Percentiles rank a stretch among this genome's conserved stretches.
Evolutionary conservation across 2,888 invertebrate species (phyloP).

Genomic region (Yponomeuta cagnagella): DNA sequence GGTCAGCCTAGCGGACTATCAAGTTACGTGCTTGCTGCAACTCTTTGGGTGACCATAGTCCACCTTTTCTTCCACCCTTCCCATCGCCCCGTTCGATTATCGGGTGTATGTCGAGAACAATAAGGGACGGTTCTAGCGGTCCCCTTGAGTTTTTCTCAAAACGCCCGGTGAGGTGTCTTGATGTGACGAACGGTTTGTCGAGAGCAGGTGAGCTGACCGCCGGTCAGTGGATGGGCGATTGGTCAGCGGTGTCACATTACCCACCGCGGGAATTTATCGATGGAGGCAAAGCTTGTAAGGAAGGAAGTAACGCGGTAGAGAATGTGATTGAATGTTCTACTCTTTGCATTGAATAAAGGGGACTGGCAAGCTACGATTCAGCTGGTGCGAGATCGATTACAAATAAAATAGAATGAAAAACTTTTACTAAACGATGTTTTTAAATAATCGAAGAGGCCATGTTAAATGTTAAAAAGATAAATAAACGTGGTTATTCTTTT

Average conservation of each 20-base stretch:
- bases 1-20: slow-evolving; percentile 66
- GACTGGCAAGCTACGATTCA: background rate
- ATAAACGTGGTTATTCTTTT: too few species aligned
- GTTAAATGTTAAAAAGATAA: too few species aligned
- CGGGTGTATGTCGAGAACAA: background rate
- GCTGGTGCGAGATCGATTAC: too few species aligned
- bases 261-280: slow-evolving; percentile 54
- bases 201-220: slow-evolving; percentile 31
- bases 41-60: background rate
- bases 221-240: slow-evolving; percentile 62
- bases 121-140: background rate
- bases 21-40: slow-evolving; percentile 49
- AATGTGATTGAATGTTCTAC: slow-evolving; percentile 21
- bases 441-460: too few species aligned
- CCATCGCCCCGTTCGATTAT: background rate
- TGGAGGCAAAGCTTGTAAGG: slow-evolving; percentile 36
- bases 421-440: too few species aligned
- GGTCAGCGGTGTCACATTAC: slow-evolving; percentile 52
- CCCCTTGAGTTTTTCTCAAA: background rate
- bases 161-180: slow-evolving; percentile 27
- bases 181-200: slow-evolving; percentile 27
- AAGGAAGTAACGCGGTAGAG: slow-evolving; percentile 51
- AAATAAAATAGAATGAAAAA: too few species aligned
- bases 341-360: slow-evolving; percentile 20
- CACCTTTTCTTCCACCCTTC: background rate